Conservation (phyloP, 2,888 invertebrate species). For the Nomada hirtipes region DNA sequence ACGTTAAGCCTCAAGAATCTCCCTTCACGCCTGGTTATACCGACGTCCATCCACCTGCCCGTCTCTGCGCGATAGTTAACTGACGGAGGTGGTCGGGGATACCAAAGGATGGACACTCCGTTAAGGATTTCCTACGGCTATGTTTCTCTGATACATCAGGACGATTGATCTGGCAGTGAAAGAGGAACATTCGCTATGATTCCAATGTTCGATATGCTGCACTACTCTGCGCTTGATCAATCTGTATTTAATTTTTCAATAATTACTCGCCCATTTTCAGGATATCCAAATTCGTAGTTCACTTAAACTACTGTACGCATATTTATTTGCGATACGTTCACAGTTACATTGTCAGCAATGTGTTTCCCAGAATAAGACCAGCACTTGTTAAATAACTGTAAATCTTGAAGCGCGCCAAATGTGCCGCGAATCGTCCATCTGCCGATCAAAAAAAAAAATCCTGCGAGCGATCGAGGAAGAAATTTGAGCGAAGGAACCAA, state of each 20-base stretch:
- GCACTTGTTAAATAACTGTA: no score
- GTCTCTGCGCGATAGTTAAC: slow-evolving; percentile 70
- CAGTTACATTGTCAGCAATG: no score
- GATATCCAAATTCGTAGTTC: no score
- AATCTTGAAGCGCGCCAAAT: neutral
- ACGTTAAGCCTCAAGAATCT: slow-evolving; percentile 81
- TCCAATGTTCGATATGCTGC: slow-evolving; percentile 54
- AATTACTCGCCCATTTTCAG: no score
- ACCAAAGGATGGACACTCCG: slow-evolving; percentile 60
- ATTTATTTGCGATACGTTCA: no score
- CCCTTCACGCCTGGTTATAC: slow-evolving; percentile 72
- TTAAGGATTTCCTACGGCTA: slow-evolving; percentile 67
- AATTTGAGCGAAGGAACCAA: slow-evolving; percentile 75
- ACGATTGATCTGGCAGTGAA: slow-evolving; percentile 57
- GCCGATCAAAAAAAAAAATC: neutral
- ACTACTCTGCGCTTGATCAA: slow-evolving; percentile 45
- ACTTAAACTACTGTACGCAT: no score
- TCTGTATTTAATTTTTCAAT: slow-evolving; percentile 20
- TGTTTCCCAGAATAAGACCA: no score
- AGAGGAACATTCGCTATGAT: slow-evolving; percentile 44
- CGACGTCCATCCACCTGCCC: slow-evolving; percentile 77
- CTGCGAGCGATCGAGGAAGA: slow-evolving; percentile 61
- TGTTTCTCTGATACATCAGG: slow-evolving; percentile 63
- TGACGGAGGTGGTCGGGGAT: slow-evolving; percentile 64
- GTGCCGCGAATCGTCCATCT: slow-evolving; percentile 24